phyloP scores from a whole-genome alignment of 2,113 vertebrate species.

The Grammomys dolichurus region DNA sequence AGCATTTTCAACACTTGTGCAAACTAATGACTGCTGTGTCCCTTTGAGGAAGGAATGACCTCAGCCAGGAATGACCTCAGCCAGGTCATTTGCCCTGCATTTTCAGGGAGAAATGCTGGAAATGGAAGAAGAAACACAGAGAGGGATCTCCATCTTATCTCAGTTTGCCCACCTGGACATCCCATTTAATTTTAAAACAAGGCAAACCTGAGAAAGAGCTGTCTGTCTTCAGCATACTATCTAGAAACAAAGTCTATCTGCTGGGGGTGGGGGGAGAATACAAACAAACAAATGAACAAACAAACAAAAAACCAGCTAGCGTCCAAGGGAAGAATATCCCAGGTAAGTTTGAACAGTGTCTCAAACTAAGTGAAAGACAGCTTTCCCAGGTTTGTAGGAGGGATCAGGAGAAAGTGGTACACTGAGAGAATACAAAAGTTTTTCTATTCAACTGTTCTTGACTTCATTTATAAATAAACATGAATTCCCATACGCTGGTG shows the following conservation, averaged over 20 bases:
- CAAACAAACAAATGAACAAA: not conserved
- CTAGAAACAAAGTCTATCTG: not conserved
- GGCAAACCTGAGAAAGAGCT: not conserved
- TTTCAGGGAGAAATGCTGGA: not conserved
- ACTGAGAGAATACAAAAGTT: not conserved
- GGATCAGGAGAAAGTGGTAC: not conserved
- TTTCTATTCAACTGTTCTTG: not conserved
- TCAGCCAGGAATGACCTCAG: not conserved
- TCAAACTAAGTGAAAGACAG: not conserved
- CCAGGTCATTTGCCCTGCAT: not conserved
- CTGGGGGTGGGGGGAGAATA: not conserved
- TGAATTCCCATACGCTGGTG: not conserved
- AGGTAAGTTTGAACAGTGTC: not conserved
- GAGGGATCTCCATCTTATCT: not conserved
- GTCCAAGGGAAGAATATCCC: not conserved
- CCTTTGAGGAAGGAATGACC: not conserved
- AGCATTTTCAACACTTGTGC: not conserved
- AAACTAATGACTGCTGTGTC: conserved; percentile 58
- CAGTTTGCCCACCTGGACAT: not conserved
- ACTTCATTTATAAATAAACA: conserved; percentile 23
- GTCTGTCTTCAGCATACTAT: not conserved
- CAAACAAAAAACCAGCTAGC: not conserved
- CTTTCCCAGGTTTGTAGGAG: not conserved
- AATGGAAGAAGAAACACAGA: not conserved
- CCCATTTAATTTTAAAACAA: conserved; percentile 28